phyloP scores from a whole-genome alignment of 2,888 invertebrate species.

The Drosophila lutescens region DNA sequence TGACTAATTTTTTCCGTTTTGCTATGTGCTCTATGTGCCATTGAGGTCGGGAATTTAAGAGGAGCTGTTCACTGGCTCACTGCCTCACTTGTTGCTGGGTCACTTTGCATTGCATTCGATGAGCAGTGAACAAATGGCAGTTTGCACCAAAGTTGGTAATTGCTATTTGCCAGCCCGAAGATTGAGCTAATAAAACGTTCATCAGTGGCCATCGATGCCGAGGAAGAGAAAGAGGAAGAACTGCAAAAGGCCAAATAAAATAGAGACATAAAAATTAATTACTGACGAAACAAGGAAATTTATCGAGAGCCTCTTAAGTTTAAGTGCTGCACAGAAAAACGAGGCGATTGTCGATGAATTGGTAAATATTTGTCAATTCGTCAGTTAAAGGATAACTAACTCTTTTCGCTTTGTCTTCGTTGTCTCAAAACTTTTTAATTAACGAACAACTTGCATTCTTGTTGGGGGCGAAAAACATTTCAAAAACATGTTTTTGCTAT shows the following conservation, averaged over 20 bases:
- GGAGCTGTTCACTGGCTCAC: not conserved
- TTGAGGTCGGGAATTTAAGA: conserved; percentile 27
- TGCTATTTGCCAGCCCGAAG: conserved; percentile 43
- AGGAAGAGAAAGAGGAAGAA: not conserved
- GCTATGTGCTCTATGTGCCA: conserved; percentile 5
- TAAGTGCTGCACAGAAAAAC: not conserved
- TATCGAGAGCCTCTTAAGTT: conserved; percentile 12
- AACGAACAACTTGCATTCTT: too few species aligned
- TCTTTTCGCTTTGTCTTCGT: not conserved
- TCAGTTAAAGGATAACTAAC: not conserved
- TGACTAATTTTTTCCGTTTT: conserved; percentile 17
- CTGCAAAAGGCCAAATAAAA: conserved; percentile 1
- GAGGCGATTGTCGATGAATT: conserved; percentile 8
- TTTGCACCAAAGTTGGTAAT: conserved; percentile 58
- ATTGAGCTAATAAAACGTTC: conserved; percentile 56
- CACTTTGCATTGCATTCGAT: conserved; percentile 44
- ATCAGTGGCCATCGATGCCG: conserved; percentile 13
- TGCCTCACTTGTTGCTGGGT: conserved; percentile 33
- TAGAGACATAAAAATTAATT: conserved; percentile 14
- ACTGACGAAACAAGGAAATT: conserved; percentile 15
- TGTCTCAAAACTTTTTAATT: not conserved
- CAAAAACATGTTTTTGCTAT: too few species aligned
- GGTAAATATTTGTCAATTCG: conserved; percentile 10
- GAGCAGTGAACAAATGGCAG: conserved; percentile 37
- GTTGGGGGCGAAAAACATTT: too few species aligned